phyloP scores from a whole-genome alignment of 2,888 invertebrate genomes.

The Pelosia muscerda region DNA sequence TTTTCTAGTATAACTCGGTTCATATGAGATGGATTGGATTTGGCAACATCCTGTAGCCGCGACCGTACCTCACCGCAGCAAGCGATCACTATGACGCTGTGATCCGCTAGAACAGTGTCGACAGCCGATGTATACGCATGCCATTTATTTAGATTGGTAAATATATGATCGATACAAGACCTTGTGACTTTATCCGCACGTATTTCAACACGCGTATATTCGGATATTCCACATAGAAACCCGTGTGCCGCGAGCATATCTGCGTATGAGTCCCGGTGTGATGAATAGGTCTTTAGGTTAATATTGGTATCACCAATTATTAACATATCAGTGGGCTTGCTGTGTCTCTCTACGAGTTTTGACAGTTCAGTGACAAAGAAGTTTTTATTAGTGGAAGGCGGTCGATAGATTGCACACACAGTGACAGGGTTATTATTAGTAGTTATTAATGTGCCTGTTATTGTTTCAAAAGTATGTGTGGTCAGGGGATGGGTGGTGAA shows the following conservation, averaged over 20 bases:
- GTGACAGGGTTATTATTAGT: conserved; percentile 18
- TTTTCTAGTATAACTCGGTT: neutral
- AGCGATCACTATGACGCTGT: conserved; percentile 18
- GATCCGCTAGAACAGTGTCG: conserved; percentile 21
- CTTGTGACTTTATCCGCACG: conserved; percentile 13
- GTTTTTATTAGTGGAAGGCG: conserved; percentile 25
- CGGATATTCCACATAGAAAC: conserved; percentile 23
- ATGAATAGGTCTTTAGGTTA: conserved; percentile 4
- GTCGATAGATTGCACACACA: conserved; percentile 38
- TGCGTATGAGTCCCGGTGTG: neutral
- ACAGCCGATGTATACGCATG: conserved; percentile 26
- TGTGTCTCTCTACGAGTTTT: neutral
- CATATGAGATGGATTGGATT: neutral
- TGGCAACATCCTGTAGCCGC: neutral
- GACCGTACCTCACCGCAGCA: neutral
- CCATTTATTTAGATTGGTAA: conserved; percentile 9
- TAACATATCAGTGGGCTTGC: neutral
- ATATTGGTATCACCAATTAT: conserved; percentile 19
- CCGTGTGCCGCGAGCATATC: conserved; percentile 12
- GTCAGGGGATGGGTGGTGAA: no score
- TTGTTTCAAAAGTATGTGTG: conserved; percentile 11
- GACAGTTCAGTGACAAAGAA: conserved; percentile 13
- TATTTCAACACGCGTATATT: conserved; percentile 31
- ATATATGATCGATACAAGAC: conserved; percentile 21
- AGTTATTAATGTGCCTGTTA: conserved; percentile 12